Conservation (phyloP, 1,140 invertebrate genomes). For the Drosophila saltans region DNA sequence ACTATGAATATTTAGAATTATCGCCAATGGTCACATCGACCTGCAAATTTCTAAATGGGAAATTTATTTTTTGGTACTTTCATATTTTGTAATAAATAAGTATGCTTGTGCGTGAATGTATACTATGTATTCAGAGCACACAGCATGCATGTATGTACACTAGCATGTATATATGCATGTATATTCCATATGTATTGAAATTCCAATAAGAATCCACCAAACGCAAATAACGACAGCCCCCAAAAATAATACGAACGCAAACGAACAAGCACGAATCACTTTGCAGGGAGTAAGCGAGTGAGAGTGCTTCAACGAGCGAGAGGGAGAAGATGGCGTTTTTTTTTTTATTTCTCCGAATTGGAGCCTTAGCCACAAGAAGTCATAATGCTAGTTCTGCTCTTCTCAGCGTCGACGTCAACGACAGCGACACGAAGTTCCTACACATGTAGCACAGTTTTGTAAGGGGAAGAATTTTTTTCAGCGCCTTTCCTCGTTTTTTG, state of each 20-base stretch:
- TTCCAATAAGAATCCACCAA: slow-evolving; percentile 68
- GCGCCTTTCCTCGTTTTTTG: slow-evolving; percentile 17
- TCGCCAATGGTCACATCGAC: slow-evolving; percentile 28
- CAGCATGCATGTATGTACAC: background rate
- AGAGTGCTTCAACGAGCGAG: background rate
- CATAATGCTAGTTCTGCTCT: background rate
- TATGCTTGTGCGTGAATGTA: background rate
- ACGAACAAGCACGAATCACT: slow-evolving; percentile 17
- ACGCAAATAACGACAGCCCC: slow-evolving; percentile 11
- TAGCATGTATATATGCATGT: slow-evolving; percentile 12
- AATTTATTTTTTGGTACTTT: slow-evolving; percentile 13
- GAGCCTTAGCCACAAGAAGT: slow-evolving; percentile 28
- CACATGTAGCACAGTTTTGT: slow-evolving; percentile 61
- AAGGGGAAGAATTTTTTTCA: slow-evolving; percentile 20
- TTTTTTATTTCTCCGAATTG: slow-evolving; percentile 1
- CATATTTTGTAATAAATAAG: background rate
- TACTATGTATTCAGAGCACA: background rate
- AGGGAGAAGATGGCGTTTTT: background rate
- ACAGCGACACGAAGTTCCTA: background rate
- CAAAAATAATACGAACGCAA: slow-evolving; percentile 18
- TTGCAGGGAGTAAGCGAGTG: background rate
- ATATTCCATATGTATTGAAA: slow-evolving; percentile 30
- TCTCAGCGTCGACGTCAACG: background rate
- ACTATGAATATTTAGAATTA: background rate
- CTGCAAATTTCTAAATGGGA: background rate